Base-by-base conservation (phyloP, 2,797 vertebrate genomes). In the Karalla daura region DNA sequence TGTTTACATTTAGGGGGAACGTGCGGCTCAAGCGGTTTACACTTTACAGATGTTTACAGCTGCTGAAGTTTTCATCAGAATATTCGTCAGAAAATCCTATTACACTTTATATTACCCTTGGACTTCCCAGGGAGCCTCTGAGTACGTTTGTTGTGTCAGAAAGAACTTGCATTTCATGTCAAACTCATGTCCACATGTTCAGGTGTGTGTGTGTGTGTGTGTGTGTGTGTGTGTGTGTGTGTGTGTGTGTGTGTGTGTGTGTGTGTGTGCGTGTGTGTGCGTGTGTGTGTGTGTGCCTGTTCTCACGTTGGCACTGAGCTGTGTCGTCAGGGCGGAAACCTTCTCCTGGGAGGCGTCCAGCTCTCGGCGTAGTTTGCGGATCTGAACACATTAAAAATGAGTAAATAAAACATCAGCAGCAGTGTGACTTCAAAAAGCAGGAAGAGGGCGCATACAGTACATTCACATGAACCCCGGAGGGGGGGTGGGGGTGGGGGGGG, bases 271-370 rank as follows among this genome's bases (percentile, higher is more conserved):
- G 59, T 20, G 30, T 64, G 44, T 61, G 55, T 49, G 33, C 54
- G 32, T 25, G 28, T 59, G 9, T 40, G 27, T 39, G 10, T 28
- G 41, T 1, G 45, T 30, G 14, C 12, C 18, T 41, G 1, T 70
- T 33, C 51, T 96, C 88, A 98, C 97, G 5, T 99, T 99, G 52
- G 97, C 97, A 41, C 95, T 97, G 78, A 99, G 87, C 86, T 99
- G 98, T 27, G 97, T 99, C 25, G 98, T 99, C 80, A 99, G 90
- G 58, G 97, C 97, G 0, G 98, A 98, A 68, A 99, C 98, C 47
- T 99, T 99, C 39, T 99, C 98, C 87, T 99, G 98, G 37, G 98
- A 99, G 50, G 97, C 95, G 51, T 99, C 97, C 87, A 99, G 82
- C 78, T 99, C 97, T 63, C 98, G 92, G 2, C 98, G 93, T 36